Evolutionary conservation across 2,888 invertebrate genomes (phyloP).

Genomic region (Agrochola lychnidis): DNA sequence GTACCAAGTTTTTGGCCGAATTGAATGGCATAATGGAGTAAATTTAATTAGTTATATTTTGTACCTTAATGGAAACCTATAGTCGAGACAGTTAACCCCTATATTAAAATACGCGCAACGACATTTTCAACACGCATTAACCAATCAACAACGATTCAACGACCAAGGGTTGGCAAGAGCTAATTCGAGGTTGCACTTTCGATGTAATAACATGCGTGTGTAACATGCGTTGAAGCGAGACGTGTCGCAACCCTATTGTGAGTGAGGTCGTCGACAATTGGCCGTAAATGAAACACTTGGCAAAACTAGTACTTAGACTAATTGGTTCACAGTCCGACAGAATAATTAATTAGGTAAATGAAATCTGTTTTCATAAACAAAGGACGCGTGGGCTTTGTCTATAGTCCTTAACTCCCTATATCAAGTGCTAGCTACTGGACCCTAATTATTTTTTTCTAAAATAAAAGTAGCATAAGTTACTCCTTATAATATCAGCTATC

Average conservation of each 20-base stretch:
- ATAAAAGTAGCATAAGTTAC: too few relatives aligned
- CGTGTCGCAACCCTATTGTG: conserved; percentile 76
- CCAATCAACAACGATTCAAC: conserved; percentile 55
- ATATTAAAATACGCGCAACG: conserved; percentile 29
- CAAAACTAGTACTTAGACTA: conserved; percentile 33
- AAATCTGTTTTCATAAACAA: conserved; percentile 40
- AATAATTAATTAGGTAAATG: conserved; percentile 43
- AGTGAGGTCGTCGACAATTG: conserved; percentile 70
- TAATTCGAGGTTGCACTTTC: conserved; percentile 81
- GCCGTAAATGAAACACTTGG: conserved; percentile 53
- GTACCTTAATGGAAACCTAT: neutral
- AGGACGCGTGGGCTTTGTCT: neutral
- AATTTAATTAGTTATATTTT: neutral
- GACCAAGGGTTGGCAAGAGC: conserved; percentile 72
- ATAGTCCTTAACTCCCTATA: too few relatives aligned
- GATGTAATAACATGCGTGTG: conserved; percentile 73
- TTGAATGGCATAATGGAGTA: neutral
- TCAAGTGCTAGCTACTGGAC: too few relatives aligned
- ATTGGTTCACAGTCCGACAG: conserved; percentile 51
- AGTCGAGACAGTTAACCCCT: neutral
- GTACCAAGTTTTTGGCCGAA: accelerated
- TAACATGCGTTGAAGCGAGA: conserved; percentile 74
- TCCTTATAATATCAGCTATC: too few relatives aligned
- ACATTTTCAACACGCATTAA: conserved; percentile 42
- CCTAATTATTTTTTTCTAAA: too few relatives aligned